Evolutionary conservation across 2,113 vertebrate genomes (phyloP).

Genomic region (Marmota flaviventris): DNA sequence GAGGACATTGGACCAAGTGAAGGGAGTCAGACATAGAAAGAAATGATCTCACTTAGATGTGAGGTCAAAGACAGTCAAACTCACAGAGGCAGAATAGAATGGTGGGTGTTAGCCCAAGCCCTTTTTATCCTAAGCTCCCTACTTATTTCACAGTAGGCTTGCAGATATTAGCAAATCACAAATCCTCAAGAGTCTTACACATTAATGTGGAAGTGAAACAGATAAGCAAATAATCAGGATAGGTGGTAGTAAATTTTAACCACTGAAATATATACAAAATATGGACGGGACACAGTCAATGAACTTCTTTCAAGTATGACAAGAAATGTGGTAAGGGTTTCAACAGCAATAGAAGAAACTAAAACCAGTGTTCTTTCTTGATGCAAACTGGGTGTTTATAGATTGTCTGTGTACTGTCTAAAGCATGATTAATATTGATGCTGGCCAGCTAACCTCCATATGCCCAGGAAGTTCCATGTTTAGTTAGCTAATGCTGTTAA

Average conservation of each 20-base stretch:
- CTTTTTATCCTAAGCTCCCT: not conserved
- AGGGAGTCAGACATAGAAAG: not conserved
- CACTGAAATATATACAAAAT: not conserved
- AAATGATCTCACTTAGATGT: not conserved
- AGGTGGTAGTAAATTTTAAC: slow-evolving; percentile 23
- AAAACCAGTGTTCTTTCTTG: slow-evolving; percentile 53
- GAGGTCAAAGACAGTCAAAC: not conserved
- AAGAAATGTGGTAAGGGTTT: slow-evolving; percentile 53
- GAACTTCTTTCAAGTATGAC: slow-evolving; percentile 34
- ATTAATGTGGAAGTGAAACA: not conserved
- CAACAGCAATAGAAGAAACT: slow-evolving; percentile 28
- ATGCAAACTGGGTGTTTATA: slow-evolving; percentile 22
- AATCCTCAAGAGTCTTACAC: not conserved
- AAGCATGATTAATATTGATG: slow-evolving; percentile 54
- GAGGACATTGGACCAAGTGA: not conserved
- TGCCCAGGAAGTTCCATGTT: not conserved
- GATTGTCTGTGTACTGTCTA: slow-evolving; percentile 49
- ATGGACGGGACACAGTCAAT: not conserved
- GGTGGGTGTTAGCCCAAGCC: not conserved
- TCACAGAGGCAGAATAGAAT: not conserved
- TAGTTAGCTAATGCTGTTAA: slow-evolving; percentile 53
- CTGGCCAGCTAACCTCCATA: not conserved
- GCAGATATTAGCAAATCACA: slow-evolving; percentile 3
- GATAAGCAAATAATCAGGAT: slow-evolving; percentile 13
- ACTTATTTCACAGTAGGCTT: not conserved